Conservation (phyloP, 2,888 invertebrate species). For the Brenthis ino region DNA sequence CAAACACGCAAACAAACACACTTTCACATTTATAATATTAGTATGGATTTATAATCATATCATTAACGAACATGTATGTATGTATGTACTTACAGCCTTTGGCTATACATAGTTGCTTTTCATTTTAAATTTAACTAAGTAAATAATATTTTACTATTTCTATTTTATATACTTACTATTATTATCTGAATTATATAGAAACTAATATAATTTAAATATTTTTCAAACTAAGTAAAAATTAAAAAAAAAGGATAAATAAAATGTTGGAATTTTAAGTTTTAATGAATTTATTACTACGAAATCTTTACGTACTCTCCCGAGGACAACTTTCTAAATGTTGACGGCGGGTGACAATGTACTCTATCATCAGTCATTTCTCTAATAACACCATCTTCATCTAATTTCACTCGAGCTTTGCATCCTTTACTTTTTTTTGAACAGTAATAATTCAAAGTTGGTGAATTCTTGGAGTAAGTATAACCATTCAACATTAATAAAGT, state of each 20-base stretch:
- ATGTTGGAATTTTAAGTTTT: neutral
- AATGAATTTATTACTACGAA: slow-evolving; percentile 1
- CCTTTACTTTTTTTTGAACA: slow-evolving; percentile 28
- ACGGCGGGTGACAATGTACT: slow-evolving; percentile 34
- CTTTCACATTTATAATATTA: no score
- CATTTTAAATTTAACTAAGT: no score
- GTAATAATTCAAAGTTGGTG: slow-evolving; percentile 18
- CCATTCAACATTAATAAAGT: slow-evolving; percentile 26
- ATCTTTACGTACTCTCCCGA: slow-evolving; percentile 37
- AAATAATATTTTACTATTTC: no score
- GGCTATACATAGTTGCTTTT: no score
- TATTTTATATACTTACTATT: no score
- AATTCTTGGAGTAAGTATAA: slow-evolving; percentile 26
- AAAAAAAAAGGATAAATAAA: neutral
- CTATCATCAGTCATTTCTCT: neutral
- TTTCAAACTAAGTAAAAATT: no score
- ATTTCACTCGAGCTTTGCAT: slow-evolving; percentile 28
- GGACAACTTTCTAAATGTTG: slow-evolving; percentile 27
- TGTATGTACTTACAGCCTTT: no score
- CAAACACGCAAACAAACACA: no score
- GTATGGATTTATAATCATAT: no score
- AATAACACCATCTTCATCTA: slow-evolving; percentile 20
- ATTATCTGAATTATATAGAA: no score
- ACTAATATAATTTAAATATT: no score
- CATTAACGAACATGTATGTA: no score